Evolutionary conservation across 2,113 vertebrate genomes (phyloP).

Genomic region (Catharus fuscescens): DNA sequence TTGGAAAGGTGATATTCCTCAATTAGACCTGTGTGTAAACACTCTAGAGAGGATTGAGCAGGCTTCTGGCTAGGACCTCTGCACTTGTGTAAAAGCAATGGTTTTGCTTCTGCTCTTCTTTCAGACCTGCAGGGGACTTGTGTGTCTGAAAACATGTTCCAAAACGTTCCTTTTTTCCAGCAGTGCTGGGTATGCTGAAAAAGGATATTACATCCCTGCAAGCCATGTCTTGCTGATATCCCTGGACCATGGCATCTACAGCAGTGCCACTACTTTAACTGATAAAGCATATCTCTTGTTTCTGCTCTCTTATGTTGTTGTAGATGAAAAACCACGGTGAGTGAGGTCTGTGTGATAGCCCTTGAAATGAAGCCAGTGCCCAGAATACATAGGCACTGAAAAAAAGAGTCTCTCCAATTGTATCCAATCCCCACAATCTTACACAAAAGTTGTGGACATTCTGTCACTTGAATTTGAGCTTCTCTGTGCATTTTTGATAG

Average conservation of each 20-base stretch:
- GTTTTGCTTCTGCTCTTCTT: constrained; percentile 1
- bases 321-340: constrained; percentile 44
- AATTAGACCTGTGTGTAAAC: neutral
- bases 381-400: neutral
- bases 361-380: neutral
- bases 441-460: neutral
- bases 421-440: neutral
- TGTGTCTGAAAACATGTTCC: neutral
- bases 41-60: neutral
- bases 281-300: constrained; percentile 47
- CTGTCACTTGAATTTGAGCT: neutral
- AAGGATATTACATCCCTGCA: constrained; percentile 42
- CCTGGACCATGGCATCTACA: neutral
- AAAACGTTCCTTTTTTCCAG: neutral
- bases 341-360: neutral
- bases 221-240: constrained; percentile 36
- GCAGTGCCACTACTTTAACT: constrained; percentile 7
- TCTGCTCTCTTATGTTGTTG: constrained; percentile 27
- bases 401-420: neutral
- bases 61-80: neutral
- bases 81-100: neutral
- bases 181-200: neutral
- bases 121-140: neutral
- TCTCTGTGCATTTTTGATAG: neutral
- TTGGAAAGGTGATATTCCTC: neutral